Evolutionary conservation across 2,888 invertebrate species (phyloP), one percentile per base, ranked within the genome.

Genomic region (Sminthurinus aureus): DNA sequence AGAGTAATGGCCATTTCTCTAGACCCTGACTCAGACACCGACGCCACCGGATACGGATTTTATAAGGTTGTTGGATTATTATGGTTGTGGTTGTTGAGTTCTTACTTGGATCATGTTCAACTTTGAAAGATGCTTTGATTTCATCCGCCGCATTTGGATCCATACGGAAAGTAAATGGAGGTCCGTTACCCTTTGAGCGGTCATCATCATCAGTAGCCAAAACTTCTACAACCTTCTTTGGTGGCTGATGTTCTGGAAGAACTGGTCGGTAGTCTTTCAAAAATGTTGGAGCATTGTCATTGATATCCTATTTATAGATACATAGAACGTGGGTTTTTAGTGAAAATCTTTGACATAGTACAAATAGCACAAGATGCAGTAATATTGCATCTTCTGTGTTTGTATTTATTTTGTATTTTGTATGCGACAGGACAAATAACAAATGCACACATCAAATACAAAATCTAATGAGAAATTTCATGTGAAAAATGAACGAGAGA

Each of bases 81-180:
- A 69, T 75, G 74, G 81, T 50, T 69, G 26, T 78, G 26, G 20
- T 50, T 74, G 51, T 22, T 18, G 73, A 22, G 26, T 26, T 69
- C 94, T 93, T 91, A 95, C 95, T 97, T 91, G 96, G 97, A 92
- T 98, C 97, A 91, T 98, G 98, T 91, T 97, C 96, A 81, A 99
- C 97, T 92, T 96, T 97, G 91, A 99, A 98, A 50, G 97, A 97
- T 64, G 97, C 95, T 89, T 96, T 93, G 86, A 98, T 97, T 86
- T 97, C 95, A 90, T 98, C 97, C 90, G 96, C 96, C 4, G 97
- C 97, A 88, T 96, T 96, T 67, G 97, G 96, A 90, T 98, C 97
- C 91, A 98, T 93, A 89, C 96, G 92, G 91, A 98, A 96, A 89
- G 96, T 95, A 93, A 98, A 98, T n/a, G 98, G 98, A 71, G 98